These are phyloP conservation scores for Allygus modestus DNA, from an alignment of 2,888 invertebrate species.

Conservation along the genomic window DNA sequence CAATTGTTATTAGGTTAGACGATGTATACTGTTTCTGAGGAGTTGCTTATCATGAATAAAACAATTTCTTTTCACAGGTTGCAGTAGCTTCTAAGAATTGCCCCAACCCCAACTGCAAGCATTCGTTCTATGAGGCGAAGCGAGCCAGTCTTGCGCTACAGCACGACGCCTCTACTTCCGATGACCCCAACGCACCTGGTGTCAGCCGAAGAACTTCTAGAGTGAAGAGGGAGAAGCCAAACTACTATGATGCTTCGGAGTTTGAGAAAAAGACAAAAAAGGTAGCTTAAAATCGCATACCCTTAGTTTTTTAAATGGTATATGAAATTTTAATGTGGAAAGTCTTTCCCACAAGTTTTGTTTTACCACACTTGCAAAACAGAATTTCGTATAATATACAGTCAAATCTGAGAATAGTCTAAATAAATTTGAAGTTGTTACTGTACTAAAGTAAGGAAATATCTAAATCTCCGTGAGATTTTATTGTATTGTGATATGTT, in stretches of 20 bases:
- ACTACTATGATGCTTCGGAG: constrained; percentile 90
- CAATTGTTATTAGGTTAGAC: too few relatives aligned
- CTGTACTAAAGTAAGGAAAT: too few relatives aligned
- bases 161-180: constrained; percentile 73
- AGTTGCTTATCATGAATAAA: too few relatives aligned
- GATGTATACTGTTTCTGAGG: too few relatives aligned
- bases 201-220: constrained; percentile 83
- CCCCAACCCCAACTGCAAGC: constrained; percentile 83
- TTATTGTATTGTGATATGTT: too few relatives aligned
- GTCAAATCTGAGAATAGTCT: too few relatives aligned
- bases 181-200: constrained; percentile 72
- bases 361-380: too few relatives aligned
- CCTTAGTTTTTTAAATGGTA: constrained; percentile 35
- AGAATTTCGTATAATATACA: too few relatives aligned
- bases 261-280: constrained; percentile 87
- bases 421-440: too few relatives aligned
- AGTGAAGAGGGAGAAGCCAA: constrained; percentile 86
- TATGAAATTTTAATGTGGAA: not conserved
- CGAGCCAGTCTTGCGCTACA: constrained; percentile 73
- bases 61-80: constrained; percentile 76
- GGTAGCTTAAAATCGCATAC: constrained; percentile 73
- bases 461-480: too few relatives aligned
- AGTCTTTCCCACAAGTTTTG: too few relatives aligned
- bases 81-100: constrained; percentile 92
- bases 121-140: constrained; percentile 86